A percentile compares a stretch with the other conserved stretches of the same genome.
phyloP scores from a whole-genome alignment of 1,140 invertebrate species.

The Babylonia areolata region DNA sequence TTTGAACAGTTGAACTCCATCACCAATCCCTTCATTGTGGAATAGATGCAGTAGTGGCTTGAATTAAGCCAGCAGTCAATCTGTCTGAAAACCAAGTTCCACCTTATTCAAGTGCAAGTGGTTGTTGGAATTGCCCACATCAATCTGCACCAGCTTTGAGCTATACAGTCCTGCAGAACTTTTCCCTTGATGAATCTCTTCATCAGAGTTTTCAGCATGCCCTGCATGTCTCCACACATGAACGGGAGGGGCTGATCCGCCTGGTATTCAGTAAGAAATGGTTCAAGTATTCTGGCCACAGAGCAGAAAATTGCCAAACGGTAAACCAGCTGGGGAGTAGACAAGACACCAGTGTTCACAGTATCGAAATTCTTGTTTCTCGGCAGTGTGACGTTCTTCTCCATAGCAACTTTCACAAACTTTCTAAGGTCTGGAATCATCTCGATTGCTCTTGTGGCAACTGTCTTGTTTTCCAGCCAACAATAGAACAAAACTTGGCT shows the following conservation, averaged over 20 bases:
- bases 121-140: neutral
- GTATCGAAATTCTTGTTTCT: neutral
- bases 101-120: neutral
- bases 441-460: neutral
- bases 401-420: neutral
- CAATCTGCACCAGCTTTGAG: neutral
- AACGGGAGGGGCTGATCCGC: neutral
- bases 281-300: neutral
- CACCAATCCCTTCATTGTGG: too few relatives aligned
- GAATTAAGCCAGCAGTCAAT: neutral
- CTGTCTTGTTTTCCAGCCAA: constrained; percentile 3
- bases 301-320: neutral
- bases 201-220: neutral
- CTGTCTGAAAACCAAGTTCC: neutral
- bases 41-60: too few relatives aligned
- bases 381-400: neutral
- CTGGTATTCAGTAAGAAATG: neutral
- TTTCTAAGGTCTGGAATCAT: neutral
- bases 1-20: too few relatives aligned
- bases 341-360: neutral
- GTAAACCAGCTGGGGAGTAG: neutral
- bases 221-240: neutral
- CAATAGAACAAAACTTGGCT: neutral
- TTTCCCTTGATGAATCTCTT: neutral
- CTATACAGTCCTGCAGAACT: neutral